Base-by-base conservation (phyloP, 2,113 vertebrate species). In the Chlorocebus sabaeus region DNA sequence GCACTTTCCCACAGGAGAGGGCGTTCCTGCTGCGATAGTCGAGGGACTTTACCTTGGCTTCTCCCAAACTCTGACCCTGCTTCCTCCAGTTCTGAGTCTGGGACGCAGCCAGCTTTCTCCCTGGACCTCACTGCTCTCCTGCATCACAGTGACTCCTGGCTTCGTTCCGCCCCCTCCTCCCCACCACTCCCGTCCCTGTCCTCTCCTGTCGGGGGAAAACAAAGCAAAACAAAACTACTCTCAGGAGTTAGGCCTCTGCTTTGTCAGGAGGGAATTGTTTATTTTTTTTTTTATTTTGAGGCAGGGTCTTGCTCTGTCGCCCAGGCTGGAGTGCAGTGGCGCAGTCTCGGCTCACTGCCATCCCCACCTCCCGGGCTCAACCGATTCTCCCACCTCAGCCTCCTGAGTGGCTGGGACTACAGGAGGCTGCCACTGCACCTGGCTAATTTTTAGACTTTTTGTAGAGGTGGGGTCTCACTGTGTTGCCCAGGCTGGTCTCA, bases 251-350 rank as follows among this genome's bases (percentile, higher is more conserved):
- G 64, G 90, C 23, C 57, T 11, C 48, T 13, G 72, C 68, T 68
- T 83, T 75, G 85, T 82, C 79, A 6, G 79, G 88, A 75, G 86
- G 70, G 75, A 75, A 45, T 88, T 93, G 83, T 64, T 30, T 64
- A 27, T 13, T 30, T 13, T 64, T 64, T 27, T 30, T 64, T 64
- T 64, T 27, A 61, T 61, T 61, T 61, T 64, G 27, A 64, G 61
- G 6, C 61, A 64, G 27, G 27, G 27, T 64, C 27, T 64, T 1
- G 2, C 61, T 64, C 27, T 64, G 61, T 64, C 2, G 0, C 27
- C 61, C 61, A 64, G 61, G 27, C 61, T 64, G 27, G 27, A 64
- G 27, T 32, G 12, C 5, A 14, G 61, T 32, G 61, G 61, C 2
- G 0, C 12, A 2, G 6, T 64, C 61, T 30, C 2, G 1, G 27